Base-by-base conservation (phyloP, 2,797 vertebrate species). In the Garrulus glandarius region DNA sequence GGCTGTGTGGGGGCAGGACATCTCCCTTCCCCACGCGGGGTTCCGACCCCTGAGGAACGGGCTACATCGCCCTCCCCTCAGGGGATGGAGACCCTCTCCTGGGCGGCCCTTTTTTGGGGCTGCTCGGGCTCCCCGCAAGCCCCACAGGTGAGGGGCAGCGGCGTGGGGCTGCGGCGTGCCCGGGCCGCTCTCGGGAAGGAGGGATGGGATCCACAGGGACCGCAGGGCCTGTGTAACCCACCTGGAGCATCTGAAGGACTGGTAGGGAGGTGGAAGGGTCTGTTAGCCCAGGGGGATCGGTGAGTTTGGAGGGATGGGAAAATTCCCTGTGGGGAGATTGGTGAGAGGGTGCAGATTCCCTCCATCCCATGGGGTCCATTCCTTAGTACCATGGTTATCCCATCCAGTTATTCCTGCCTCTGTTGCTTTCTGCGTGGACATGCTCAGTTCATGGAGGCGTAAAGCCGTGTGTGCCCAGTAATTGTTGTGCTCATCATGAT, bases 1-100 rank as follows among this genome's bases (percentile, higher is more conserved):
- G 75, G 84, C 92, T 67, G 74, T 46, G 55, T 87, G 84, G 68
- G 82, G 87, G 78, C 59, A 87, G 89, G 68, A 89, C 92, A 57
- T 70, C 46, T 27, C 37, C 16, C 34, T n/a, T 23, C 46, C 44
- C 55, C 82, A 37, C 50, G 5, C 11, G n/a, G 69, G n/a, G 47
- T 63, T 60, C 46, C 11, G n/a, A 36, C 8, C 39, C 65, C 36
- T 44, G 55, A 79, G 84, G 55, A 87, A 30, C 13, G 74, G 74
- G 71, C 23, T 93, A 6, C 5, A 16, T 32, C 63, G 59, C 61
- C 52, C 11, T 81, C 20, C 29, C 27, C 15, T 89, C 20, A 11
- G 65, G 59, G 34, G 30, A 65, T 78, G 41, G 9, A 64, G 50
- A 4, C 6, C 13, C 26, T 36, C 24, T 69, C 16, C 12, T 9